Conservation (phyloP, 2,888 invertebrate genomes). For the Erebia ligea region DNA sequence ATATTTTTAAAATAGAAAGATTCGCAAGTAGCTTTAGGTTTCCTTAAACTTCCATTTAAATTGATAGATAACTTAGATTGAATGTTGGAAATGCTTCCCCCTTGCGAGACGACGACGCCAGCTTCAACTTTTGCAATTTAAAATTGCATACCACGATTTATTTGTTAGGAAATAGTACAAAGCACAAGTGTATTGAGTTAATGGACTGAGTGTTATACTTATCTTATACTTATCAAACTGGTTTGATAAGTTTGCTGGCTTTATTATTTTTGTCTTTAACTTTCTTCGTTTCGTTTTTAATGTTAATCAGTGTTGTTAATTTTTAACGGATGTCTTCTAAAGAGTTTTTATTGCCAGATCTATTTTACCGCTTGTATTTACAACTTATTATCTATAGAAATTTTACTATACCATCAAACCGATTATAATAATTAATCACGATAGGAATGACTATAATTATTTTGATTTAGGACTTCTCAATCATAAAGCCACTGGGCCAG, state of each 20-base stretch:
- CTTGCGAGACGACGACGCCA: slow-evolving; percentile 17
- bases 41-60: slow-evolving; percentile 28
- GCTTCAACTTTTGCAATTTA: slow-evolving; percentile 40
- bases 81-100: slow-evolving; percentile 31
- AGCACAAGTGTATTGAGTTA: slow-evolving; percentile 27
- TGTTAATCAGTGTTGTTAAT: too few relatives aligned
- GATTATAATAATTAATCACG: too few relatives aligned
- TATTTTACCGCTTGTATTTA: too few relatives aligned
- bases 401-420: too few relatives aligned
- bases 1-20: slow-evolving; percentile 17
- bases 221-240: too few relatives aligned
- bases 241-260: neutral
- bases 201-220: slow-evolving; percentile 26
- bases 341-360: too few relatives aligned
- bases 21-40: slow-evolving; percentile 16
- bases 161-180: slow-evolving; percentile 34
- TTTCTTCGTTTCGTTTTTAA: neutral
- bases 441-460: too few relatives aligned
- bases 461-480: too few relatives aligned
- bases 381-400: too few relatives aligned
- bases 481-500: too few relatives aligned
- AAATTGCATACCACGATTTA: slow-evolving; percentile 37
- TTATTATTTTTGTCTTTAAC: neutral
- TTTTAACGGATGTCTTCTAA: too few relatives aligned
- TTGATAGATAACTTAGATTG: slow-evolving; percentile 32